A percentile compares a stretch with the other conserved stretches of the same genome.
Evolutionary conservation across 2,113 vertebrate genomes (phyloP).

Genomic region (Saccopteryx leptura): DNA sequence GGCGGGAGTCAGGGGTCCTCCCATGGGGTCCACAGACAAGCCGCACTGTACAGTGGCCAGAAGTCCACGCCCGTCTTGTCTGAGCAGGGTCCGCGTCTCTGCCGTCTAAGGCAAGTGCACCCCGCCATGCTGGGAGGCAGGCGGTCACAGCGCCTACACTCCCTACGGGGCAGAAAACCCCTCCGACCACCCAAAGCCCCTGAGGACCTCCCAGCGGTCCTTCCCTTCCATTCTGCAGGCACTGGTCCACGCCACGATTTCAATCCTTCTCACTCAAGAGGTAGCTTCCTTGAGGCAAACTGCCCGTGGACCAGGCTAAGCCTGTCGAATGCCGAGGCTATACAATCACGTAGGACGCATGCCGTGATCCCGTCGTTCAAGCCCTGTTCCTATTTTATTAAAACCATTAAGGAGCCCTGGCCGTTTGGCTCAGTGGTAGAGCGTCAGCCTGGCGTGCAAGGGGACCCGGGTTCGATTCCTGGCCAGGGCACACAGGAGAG

Average conservation of each 20-base stretch:
- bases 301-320: fast-evolving
- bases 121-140: fast-evolving
- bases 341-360: fast-evolving
- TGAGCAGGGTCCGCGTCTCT: background rate
- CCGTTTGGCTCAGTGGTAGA: no score
- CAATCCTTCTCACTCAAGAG: fast-evolving
- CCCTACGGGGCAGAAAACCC: fast-evolving
- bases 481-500: no score
- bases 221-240: fast-evolving
- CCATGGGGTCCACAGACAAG: fast-evolving
- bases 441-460: no score
- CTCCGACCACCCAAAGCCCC: background rate
- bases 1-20: fast-evolving
- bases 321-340: fast-evolving
- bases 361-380: fast-evolving
- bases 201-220: fast-evolving
- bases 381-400: background rate
- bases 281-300: fast-evolving
- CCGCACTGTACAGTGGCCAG: fast-evolving
- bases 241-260: fast-evolving
- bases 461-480: no score
- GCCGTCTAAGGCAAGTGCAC: background rate
- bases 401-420: no score
- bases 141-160: fast-evolving
- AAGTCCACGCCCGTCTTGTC: fast-evolving